Conservation (phyloP, 2,113 vertebrate species). For the Seriola dumerili region DNA sequence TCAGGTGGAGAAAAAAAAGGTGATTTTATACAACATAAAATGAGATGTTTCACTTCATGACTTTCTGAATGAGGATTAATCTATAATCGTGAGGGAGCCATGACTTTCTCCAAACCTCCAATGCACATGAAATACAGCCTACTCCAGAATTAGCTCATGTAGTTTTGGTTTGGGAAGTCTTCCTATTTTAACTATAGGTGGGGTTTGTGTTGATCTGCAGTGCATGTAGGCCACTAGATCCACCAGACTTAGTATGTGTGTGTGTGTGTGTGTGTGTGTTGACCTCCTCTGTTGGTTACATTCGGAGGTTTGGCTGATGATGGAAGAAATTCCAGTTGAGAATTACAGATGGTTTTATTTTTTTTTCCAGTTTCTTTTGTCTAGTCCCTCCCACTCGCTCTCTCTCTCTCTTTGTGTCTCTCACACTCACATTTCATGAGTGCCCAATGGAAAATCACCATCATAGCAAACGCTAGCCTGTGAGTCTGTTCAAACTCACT, state of each 20-base stretch:
- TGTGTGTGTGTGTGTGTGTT: constrained; percentile 20
- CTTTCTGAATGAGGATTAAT: neutral
- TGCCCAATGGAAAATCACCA: constrained; percentile 83
- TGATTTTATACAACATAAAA: neutral
- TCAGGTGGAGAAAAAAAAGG: neutral
- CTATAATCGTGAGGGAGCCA: neutral
- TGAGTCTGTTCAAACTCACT: constrained; percentile 22
- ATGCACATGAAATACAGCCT: constrained; percentile 9
- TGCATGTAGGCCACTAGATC: constrained; percentile 8
- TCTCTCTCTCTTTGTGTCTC: constrained; percentile 26
- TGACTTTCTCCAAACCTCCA: neutral
- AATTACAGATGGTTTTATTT: constrained; percentile 79
- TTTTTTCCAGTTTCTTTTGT: constrained; percentile 80
- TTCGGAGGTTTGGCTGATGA: constrained; percentile 79
- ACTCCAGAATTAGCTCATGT: constrained; percentile 6
- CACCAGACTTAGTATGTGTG: neutral
- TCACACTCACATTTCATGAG: constrained; percentile 48
- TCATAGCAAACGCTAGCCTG: constrained; percentile 71
- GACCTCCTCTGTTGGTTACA: constrained; percentile 69
- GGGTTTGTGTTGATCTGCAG: constrained; percentile 13
- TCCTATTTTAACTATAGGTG: constrained; percentile 42
- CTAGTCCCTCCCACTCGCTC: constrained; percentile 71
- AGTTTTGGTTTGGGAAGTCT: constrained; percentile 31
- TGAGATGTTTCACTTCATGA: neutral
- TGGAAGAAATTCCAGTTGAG: constrained; percentile 85